Conservation (phyloP, 1,140 invertebrate genomes). For the Eumeta japonica region DNA sequence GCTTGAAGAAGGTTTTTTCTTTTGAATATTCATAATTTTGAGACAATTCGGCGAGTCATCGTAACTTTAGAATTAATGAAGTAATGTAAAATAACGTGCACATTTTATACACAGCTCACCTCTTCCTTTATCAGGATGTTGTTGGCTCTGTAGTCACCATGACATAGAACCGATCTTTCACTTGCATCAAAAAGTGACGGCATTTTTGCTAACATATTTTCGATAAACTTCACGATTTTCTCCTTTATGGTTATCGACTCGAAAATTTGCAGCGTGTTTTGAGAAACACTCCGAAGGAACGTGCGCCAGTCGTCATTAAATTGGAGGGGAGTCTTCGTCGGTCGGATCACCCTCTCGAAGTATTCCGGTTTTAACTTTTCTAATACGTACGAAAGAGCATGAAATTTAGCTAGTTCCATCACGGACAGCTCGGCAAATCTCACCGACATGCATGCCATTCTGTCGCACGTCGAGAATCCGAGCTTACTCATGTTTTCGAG, state of each 20-base stretch:
- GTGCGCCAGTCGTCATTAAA: conserved; percentile 17
- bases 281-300: not conserved
- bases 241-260: too few relatives aligned
- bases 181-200: not conserved
- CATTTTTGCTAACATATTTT: conserved; percentile 3
- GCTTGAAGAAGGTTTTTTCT: too few relatives aligned
- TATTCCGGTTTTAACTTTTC: conserved; percentile 21
- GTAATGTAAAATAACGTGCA: too few relatives aligned
- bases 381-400: conserved; percentile 29
- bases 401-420: conserved; percentile 33
- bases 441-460: conserved; percentile 22
- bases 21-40: too few relatives aligned
- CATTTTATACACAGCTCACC: too few relatives aligned
- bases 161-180: conserved; percentile 19
- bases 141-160: conserved; percentile 31
- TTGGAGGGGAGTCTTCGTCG: conserved; percentile 23
- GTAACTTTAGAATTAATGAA: too few relatives aligned
- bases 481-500: conserved; percentile 30
- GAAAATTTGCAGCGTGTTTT: too few relatives aligned
- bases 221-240: conserved; percentile 5
- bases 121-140: conserved; percentile 31
- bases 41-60: too few relatives aligned
- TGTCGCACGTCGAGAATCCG: conserved; percentile 22
- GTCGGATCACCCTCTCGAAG: conserved; percentile 24
- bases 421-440: conserved; percentile 25